Base-by-base conservation (phyloP, 2,797 vertebrate species). In the Carcharodon carcharias region DNA sequence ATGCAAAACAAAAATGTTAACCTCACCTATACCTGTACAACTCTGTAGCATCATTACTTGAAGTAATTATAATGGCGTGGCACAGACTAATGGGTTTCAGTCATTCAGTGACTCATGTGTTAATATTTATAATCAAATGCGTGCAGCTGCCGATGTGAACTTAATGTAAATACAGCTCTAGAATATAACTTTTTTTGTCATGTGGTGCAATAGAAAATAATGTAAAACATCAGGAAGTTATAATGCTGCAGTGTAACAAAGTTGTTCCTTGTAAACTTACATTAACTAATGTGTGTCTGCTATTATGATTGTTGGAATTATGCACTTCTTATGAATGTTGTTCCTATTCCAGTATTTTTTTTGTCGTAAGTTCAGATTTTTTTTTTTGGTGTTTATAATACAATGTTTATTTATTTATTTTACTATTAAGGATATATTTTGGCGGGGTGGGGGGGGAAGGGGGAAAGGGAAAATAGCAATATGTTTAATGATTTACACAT, bases 281-380 rank as follows among this genome's bases (percentile, higher is more conserved):
- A 97, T 97, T 97, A 96, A 97, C 96, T 97, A 97, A 97, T 97
- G 97, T 97, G 97, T 97, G 97, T 97, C 98, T 98, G 97, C 97
- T 98, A 54, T 95, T 95, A 98, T 98, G 98, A 98, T 98, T 98
- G 98, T 98, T 97, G 71, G 31, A 98, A 97, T 98, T 97, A 97
- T 98, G 97, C 98, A 98, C 98, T 98, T 97, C 97, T 98, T 97
- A 97, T 98, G 98, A 99, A 99, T 99, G 99, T 99, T 98, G 97
- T 97, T 98, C 97, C 98, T 98, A 97, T 96, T 97, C 91, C 97
- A 97, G 97, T 97, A 96, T 97, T 97, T 97, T 97, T 97, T 97
- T 98, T 98, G 98, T 98, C 97, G 97, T 97, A 96, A 97, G 97
- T 98, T 97, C 97, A 96, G 96, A 96, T 96, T 97, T 56, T 95